Base-by-base conservation (phyloP, 2,888 invertebrate genomes). In the Plagiodera versicolora region DNA sequence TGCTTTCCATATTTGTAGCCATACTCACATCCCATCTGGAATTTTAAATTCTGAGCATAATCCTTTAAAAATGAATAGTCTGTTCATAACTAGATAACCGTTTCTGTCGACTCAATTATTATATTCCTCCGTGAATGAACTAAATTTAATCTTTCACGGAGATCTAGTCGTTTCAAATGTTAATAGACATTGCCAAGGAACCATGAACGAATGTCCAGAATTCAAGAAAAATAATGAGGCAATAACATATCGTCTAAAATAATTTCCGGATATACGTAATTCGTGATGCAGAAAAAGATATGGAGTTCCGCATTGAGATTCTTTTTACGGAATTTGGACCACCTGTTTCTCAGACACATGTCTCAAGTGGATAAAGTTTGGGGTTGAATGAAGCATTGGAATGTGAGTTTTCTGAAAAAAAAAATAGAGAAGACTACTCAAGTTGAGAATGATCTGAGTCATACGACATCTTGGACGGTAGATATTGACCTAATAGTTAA, bases 131-230 rank as follows among this genome's bases (percentile, higher is more conserved):
- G 1, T 39, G 14, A 39, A 39, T 39, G 39, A 11, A 39, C 14
- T 39, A 14, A 39, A 39, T 39, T 39, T 39, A 39, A 39, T 39
- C 39, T 14, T 39, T 39, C 14, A 39, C 39, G 39, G 39, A 39
- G 39, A 65, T 65, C 65, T 63, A 56, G 56, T 57, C 60, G 59
- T 65, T 61, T 60, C 58, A 58, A 58, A 63, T 60, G 58, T 60
- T 64, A 66, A 64, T 66, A 62, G 64, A 64, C 59, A 58, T 51
- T 61, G 63, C 57, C 55, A 61, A 61, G 63, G 61, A 63, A 61
- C 65, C 67, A 67, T 65, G 67, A 67, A 67, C 63, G 61, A 47
- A 60, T 57, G 62, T 64, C 58, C 53, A 47, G 59, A 60, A 61
- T 53, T 18, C 56, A 60, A 57, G 58, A 58, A 62, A 63, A 57